Percentiles rank a stretch among this genome's conserved stretches.
Evolutionary conservation across 2,888 invertebrate genomes (phyloP).

Genomic region (Agonum fuliginosum): DNA sequence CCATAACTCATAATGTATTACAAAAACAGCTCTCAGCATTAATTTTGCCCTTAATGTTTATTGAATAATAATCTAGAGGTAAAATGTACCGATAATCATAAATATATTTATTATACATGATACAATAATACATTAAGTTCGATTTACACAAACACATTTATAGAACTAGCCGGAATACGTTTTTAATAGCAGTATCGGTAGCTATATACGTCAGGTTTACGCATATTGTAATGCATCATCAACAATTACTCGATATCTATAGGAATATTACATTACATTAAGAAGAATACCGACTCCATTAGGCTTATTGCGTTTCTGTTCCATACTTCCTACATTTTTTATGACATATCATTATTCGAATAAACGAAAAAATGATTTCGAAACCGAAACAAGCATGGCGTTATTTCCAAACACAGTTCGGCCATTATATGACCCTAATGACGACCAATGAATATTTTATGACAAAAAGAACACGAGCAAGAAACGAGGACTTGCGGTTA

Average conservation of each 20-base stretch:
- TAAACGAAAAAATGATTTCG: constrained; percentile 38
- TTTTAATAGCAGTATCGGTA: constrained; percentile 21
- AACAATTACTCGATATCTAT: constrained; percentile 53
- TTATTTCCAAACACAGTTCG: constrained; percentile 7
- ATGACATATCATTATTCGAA: constrained; percentile 25
- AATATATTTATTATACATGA: constrained; percentile 38
- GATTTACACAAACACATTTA: constrained; percentile 40
- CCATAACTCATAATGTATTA: not conserved
- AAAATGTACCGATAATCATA: not conserved
- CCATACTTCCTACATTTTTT: constrained; percentile 27
- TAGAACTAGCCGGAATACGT: constrained; percentile 3
- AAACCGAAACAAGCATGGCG: constrained; percentile 21
- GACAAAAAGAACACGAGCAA: constrained; percentile 22
- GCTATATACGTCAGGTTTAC: not conserved
- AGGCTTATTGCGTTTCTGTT: constrained; percentile 35
- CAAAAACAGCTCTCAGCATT: no score
- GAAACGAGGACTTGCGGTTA: constrained; percentile 32
- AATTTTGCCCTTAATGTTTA: not conserved
- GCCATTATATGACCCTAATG: constrained; percentile 51
- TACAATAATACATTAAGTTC: constrained; percentile 36
- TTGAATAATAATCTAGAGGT: not conserved
- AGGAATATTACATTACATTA: constrained; percentile 48
- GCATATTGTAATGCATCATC: constrained; percentile 44
- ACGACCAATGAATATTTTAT: constrained; percentile 49
- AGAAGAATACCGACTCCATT: constrained; percentile 44